Evolutionary conservation across 1,140 invertebrate species (phyloP), one percentile per base, ranked within the genome.

Genomic region (Cataglyphis hispanica): DNA sequence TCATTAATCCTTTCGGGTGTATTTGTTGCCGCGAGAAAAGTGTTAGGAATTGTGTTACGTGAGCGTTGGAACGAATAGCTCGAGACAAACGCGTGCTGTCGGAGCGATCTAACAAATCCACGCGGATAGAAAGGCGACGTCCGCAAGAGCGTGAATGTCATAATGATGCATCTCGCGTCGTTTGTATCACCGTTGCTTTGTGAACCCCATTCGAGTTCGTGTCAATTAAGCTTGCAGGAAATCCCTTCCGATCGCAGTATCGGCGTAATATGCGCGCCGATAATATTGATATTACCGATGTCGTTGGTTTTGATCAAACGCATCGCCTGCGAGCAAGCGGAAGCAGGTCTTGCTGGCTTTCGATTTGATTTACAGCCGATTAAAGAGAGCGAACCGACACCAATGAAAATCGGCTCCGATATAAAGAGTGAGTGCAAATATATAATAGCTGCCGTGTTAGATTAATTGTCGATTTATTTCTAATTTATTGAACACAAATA

Each of bases 1-100:
- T 83, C 67, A 83, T 83, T 83, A 83, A 83, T 83, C 78, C 78
- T 83, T 83, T 83, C 37, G 78, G 78, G 53, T 81, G 50, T 72
- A 72, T 72, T 72, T 72, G 78, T 60, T 34, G 67, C 46, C 78
- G n/a, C 78, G 78, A 83, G 78, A 72, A 83, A 83, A 83, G 66
- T 83, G 37, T 60, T 83, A 72, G 66, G 37, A 83, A 83, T 83
- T 72, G 78, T 83, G 66, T 83, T 83, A 83, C 53, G 66, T 83
- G 78, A 83, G 53, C 78, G 78, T 43, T 60, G 67, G 56, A 72
- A 46, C 78, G 78, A 72, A 60, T 27, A 60, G 63, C 37, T 37
- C 66, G 66, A 81, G 78, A 81, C 37, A 81, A 70, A 81, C 64
- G 66, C 66, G 66, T 50, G 78, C 53, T 81, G 78, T 83, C 78